Conservation (phyloP, 2,113 vertebrate genomes). For the Orthochromis malagaraziensis region DNA sequence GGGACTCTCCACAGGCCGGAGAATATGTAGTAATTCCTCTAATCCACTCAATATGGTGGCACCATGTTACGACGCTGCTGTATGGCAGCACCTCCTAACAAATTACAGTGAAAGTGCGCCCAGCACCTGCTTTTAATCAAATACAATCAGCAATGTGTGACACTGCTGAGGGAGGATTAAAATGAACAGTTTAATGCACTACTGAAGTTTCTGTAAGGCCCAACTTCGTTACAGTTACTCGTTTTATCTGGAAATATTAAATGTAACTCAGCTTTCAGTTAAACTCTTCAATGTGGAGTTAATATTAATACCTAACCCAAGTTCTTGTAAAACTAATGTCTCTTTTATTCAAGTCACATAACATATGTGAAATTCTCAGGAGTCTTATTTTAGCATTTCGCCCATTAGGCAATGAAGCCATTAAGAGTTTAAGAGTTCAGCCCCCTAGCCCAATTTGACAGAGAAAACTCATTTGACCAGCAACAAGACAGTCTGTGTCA, state of each 20-base stretch:
- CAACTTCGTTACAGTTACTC: background rate
- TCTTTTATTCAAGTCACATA: background rate
- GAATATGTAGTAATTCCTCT: conserved; percentile 63
- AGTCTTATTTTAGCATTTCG: background rate
- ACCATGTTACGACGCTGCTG: conserved; percentile 18
- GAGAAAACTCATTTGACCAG: background rate
- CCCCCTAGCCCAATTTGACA: background rate
- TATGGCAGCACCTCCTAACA: conserved; percentile 41
- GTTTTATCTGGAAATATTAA: background rate
- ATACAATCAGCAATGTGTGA: conserved; percentile 28
- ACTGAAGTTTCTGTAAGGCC: background rate
- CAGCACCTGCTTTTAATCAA: conserved; percentile 62
- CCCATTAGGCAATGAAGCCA: background rate
- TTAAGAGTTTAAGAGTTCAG: background rate
- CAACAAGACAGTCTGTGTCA: background rate
- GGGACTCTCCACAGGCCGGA: conserved; percentile 49
- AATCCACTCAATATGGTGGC: conserved; percentile 72
- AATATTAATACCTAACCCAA: background rate
- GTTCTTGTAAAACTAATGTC: background rate
- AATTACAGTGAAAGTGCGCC: conserved; percentile 57
- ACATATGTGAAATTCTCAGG: background rate
- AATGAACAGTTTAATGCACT: background rate
- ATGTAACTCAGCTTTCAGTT: background rate
- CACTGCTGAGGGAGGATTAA: conserved; percentile 6
- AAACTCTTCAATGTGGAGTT: background rate